phyloP scores from a whole-genome alignment of 2,888 invertebrate species.

The Dynastes tityus region DNA sequence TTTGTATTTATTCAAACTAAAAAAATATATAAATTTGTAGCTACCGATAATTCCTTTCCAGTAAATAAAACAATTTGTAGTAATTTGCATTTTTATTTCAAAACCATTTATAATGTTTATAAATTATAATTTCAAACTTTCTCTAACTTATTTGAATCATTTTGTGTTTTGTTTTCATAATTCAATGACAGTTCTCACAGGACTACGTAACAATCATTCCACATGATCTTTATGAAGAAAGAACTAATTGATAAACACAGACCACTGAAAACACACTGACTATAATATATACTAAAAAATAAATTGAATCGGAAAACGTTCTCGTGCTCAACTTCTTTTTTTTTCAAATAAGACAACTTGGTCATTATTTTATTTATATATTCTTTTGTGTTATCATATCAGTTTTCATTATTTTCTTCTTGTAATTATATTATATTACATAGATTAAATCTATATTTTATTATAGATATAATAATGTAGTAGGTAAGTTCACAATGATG shows the following conservation, averaged over 20 bases:
- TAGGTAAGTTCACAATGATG: conserved; percentile 39
- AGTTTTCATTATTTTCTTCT: conserved; percentile 9
- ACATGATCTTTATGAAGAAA: conserved; percentile 54
- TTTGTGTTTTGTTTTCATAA: conserved; percentile 30
- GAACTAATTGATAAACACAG: conserved; percentile 55
- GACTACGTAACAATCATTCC: conserved; percentile 54
- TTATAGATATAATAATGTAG: conserved; percentile 30
- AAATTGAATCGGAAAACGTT: conserved; percentile 50
- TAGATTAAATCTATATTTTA: conserved; percentile 43
- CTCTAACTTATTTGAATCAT: conserved; percentile 56
- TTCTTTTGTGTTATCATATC: conserved; percentile 22
- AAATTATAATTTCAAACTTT: conserved; percentile 57
- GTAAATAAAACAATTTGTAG: conserved; percentile 22
- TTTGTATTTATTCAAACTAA: background rate
- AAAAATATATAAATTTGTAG: background rate
- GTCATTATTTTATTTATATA: conserved; percentile 39
- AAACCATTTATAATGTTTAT: conserved; percentile 59
- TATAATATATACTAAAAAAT: conserved; percentile 55
- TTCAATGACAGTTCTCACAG: conserved; percentile 57
- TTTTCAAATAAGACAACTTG: conserved; percentile 37
- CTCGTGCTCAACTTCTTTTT: conserved; percentile 27
- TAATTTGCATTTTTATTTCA: conserved; percentile 56
- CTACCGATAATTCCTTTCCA: background rate
- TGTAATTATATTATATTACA: conserved; percentile 23
- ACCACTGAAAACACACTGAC: conserved; percentile 49